A percentile compares a stretch with the other conserved stretches of the same genome.
phyloP scores from a whole-genome alignment of 1,140 invertebrate species.

The Drosophila punjabiensis region DNA sequence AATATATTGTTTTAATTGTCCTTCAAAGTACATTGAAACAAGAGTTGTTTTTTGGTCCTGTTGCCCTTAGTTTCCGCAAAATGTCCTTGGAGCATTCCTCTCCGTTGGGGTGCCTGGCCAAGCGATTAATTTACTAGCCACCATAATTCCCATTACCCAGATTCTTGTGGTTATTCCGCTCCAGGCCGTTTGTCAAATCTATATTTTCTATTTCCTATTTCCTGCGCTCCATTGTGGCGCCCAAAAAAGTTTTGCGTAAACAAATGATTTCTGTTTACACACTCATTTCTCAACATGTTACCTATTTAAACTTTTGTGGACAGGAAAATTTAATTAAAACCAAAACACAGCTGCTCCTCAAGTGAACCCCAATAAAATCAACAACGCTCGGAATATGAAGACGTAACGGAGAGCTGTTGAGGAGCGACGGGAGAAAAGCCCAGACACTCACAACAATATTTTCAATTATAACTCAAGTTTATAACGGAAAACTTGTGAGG shows the following conservation, averaged over 20 bases:
- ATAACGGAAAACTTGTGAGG: slow-evolving; percentile 66
- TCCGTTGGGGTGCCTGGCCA: background rate
- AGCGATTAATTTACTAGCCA: slow-evolving; percentile 33
- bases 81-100: background rate
- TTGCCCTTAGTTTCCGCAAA: background rate
- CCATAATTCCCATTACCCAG: slow-evolving; percentile 13
- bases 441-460: slow-evolving; percentile 61
- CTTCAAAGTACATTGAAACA: background rate
- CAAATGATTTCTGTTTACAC: slow-evolving; percentile 79
- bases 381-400: slow-evolving; percentile 47
- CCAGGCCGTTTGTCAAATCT: slow-evolving; percentile 23
- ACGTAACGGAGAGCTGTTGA: slow-evolving; percentile 4
- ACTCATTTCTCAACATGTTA: slow-evolving; percentile 80
- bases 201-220: slow-evolving; percentile 42
- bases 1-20: background rate
- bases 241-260: slow-evolving; percentile 50
- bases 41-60: background rate
- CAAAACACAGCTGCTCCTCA: slow-evolving; percentile 74
- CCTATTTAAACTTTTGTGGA: slow-evolving; percentile 83
- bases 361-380: slow-evolving; percentile 49
- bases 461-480: slow-evolving; percentile 84
- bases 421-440: background rate
- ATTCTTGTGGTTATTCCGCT: slow-evolving; percentile 13
- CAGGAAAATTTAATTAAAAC: slow-evolving; percentile 82
- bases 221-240: slow-evolving; percentile 9